These are phyloP conservation scores for Bombus vancouverensis DNA, from an alignment of 1,140 invertebrate genomes.

Conservation along the genomic window DNA sequence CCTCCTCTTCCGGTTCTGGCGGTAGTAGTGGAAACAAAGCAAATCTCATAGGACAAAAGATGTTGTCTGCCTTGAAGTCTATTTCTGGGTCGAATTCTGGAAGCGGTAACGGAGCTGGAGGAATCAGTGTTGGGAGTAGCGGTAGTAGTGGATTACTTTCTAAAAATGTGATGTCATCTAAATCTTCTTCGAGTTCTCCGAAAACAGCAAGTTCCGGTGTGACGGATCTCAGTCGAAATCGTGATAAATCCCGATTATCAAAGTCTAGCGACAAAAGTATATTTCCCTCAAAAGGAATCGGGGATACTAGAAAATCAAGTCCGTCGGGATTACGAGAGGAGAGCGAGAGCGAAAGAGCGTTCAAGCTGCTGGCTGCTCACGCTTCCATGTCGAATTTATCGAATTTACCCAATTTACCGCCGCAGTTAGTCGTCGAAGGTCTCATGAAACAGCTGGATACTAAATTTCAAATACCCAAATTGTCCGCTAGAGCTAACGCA, in stretches of 20 bases:
- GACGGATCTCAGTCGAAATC: slow-evolving; percentile 84
- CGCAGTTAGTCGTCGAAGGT: slow-evolving; percentile 86
- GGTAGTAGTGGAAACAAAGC: slow-evolving; percentile 68
- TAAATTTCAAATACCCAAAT: slow-evolving; percentile 93
- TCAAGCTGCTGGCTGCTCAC: slow-evolving; percentile 82
- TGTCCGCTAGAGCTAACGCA: slow-evolving; percentile 84
- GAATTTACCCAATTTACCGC: slow-evolving; percentile 80
- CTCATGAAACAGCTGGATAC: slow-evolving; percentile 90
- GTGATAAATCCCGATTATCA: slow-evolving; percentile 83
- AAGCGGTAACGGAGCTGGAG: slow-evolving; percentile 39
- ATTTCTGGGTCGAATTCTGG: slow-evolving; percentile 68
- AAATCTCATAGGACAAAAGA: slow-evolving; percentile 79
- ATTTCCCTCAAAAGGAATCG: slow-evolving; percentile 83
- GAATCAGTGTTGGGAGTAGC: slow-evolving; percentile 2
- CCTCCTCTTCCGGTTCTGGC: slow-evolving; percentile 52
- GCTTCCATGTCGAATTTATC: slow-evolving; percentile 82
- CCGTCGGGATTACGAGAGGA: slow-evolving; percentile 85
- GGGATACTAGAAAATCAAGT: slow-evolving; percentile 85
- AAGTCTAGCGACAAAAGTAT: slow-evolving; percentile 85
- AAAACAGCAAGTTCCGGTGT: slow-evolving; percentile 79
- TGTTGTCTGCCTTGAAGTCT: slow-evolving; percentile 79
- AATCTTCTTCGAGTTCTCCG: slow-evolving; percentile 79
- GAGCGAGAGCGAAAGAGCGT: slow-evolving; percentile 84
- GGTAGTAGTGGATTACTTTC: slow-evolving; percentile 61
- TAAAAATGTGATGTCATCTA: slow-evolving; percentile 73